Base-by-base conservation (phyloP, 2,797 vertebrate genomes). In the Sebastes taczanowskii region DNA sequence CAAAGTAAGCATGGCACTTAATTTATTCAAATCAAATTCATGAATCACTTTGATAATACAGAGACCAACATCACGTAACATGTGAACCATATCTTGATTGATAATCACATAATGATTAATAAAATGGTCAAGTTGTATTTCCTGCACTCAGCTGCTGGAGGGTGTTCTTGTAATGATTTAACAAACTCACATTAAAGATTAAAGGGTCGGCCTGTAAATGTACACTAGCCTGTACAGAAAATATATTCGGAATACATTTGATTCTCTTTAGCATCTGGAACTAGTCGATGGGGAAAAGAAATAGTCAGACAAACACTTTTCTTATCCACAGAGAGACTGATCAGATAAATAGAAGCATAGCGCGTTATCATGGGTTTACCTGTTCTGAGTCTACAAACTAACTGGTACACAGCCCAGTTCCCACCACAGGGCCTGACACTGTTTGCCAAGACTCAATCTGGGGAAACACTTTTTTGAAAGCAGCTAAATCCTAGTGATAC, bases 1-100 rank as follows among this genome's bases (percentile, higher is more conserved):
- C 71, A 78, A 71, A 72, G 14, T 22, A 71, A 82, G 76, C 80
- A 94, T 96, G 94, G 94, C 93, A 96, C 94, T 87, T 90, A 80
- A 86, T 95, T 96, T 95, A 95, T 94, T 96, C 80, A 86, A 92
- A 95, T 94, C 76, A 92, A 91, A 93, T 89, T 75, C 56, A 90
- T 86, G 76, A 87, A 86, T 93, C 77, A 87, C 83, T 86, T 81
- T 81, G 52, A 84, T 77, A 86, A 92, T 62, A 86, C 73, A 64
- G 52, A 46, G 65, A 87, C 76, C 67, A 69, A 87, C 86, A 74
- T 72, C 63, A 89, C 74, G 83, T 27, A 55, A 87, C 78, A 74
- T 63, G 52, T 88, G 74, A 82, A 64, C 88, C 73, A 77, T 70
- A 69, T 78, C 55, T 38, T 46, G 82, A 89, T 80, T 81, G 72